These are phyloP conservation scores for Hydrolagus affinis DNA, from an alignment of 2,113 vertebrate species.

Conservation along the genomic window DNA sequence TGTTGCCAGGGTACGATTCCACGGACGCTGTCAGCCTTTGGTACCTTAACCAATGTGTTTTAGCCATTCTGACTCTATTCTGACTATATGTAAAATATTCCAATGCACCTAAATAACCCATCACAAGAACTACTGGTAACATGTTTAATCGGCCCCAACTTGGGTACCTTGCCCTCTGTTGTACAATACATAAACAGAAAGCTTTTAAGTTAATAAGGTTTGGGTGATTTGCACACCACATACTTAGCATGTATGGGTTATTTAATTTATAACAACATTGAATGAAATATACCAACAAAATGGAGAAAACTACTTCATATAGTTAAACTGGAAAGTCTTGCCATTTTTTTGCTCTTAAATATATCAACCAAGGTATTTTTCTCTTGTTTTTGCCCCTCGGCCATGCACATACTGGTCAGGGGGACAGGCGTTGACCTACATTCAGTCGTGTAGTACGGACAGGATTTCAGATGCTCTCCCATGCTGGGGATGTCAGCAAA, in stretches of 20 bases:
- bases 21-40: too few species aligned
- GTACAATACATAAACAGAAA: neutral
- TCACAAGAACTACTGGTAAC: neutral
- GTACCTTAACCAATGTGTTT: too few species aligned
- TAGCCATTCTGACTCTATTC: too few species aligned
- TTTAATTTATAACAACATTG: neutral
- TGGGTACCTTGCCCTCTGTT: neutral
- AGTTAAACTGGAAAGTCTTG: slow-evolving; percentile 9
- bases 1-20: too few species aligned
- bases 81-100: neutral
- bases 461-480: slow-evolving; percentile 75
- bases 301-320: neutral
- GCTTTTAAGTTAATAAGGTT: too few species aligned
- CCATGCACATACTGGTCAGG: slow-evolving; percentile 60
- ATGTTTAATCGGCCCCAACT: neutral
- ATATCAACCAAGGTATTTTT: slow-evolving; percentile 55
- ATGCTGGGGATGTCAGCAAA: slow-evolving; percentile 56
- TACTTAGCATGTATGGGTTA: neutral
- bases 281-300: neutral
- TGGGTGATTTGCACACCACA: neutral
- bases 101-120: neutral
- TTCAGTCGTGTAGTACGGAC: slow-evolving; percentile 70
- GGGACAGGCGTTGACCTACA: slow-evolving; percentile 60
- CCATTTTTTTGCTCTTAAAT: slow-evolving; percentile 42
- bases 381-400: slow-evolving; percentile 38